A percentile compares a stretch with the other conserved stretches of the same genome.
These are phyloP conservation scores for Syndactyla subalaris DNA, from an alignment of 2,797 vertebrate genomes.

Conservation along the genomic window DNA sequence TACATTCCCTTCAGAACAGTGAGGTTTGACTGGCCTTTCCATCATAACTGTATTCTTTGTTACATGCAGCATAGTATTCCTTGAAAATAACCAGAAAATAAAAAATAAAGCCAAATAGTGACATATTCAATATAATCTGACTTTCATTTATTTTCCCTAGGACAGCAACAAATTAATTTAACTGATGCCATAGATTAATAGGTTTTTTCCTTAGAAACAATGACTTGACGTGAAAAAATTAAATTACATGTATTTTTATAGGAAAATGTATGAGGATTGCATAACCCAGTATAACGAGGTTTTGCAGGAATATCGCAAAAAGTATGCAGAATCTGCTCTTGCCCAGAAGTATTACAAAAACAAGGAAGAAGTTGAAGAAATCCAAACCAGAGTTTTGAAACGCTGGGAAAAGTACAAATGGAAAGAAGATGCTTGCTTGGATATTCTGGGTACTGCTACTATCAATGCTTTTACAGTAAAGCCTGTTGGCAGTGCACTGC, in stretches of 20 bases:
- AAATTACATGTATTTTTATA: slow-evolving; percentile 13
- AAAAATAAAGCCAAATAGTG: neutral
- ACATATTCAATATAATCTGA: neutral
- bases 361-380: slow-evolving; percentile 76
- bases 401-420: slow-evolving; percentile 58
- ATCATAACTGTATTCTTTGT: neutral
- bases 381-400: slow-evolving; percentile 65
- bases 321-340: slow-evolving; percentile 68
- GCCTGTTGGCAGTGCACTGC: neutral
- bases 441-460: slow-evolving; percentile 71
- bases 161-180: neutral
- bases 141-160: neutral
- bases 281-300: slow-evolving; percentile 70
- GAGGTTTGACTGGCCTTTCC: neutral
- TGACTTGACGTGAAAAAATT: neutral
- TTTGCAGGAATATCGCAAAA: slow-evolving; percentile 72
- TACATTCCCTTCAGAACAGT: neutral
- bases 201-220: neutral
- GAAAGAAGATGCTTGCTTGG: slow-evolving; percentile 64
- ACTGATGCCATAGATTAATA: neutral
- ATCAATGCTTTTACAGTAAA: neutral
- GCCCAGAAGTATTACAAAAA: slow-evolving; percentile 74
- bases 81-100: neutral
- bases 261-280: slow-evolving; percentile 75
- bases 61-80: neutral